phyloP scores from a whole-genome alignment of 2,888 invertebrate species.

The Ophion ventricosus region DNA sequence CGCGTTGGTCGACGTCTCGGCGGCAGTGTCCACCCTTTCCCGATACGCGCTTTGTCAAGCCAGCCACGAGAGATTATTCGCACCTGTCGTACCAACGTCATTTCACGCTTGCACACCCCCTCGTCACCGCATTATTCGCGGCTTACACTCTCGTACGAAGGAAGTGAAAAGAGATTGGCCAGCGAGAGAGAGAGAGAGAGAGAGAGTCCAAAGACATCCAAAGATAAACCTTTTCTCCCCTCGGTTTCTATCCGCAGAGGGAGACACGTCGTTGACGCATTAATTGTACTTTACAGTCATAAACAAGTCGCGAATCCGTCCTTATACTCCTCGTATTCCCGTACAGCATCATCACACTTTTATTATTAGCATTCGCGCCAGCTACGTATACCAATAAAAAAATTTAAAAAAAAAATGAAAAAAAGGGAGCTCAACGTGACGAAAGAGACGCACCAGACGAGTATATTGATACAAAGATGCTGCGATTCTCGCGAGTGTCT shows the following conservation, averaged over 20 bases:
- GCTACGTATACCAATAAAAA: constrained; percentile 51
- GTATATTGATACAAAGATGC: neutral
- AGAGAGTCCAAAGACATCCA: constrained; percentile 58
- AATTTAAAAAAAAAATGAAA: too few species aligned
- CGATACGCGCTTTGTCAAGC: constrained; percentile 81
- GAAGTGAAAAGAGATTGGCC: constrained; percentile 6
- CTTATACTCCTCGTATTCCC: constrained; percentile 25
- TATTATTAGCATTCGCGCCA: constrained; percentile 64
- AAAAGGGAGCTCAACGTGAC: constrained; percentile 63
- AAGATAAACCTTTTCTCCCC: constrained; percentile 65
- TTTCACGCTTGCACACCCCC: neutral
- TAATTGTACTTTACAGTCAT: constrained; percentile 65
- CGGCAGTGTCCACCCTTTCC: constrained; percentile 79
- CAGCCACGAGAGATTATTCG: constrained; percentile 72
- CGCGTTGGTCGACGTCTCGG: constrained; percentile 64
- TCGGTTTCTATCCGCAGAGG: constrained; percentile 50
- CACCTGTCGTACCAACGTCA: constrained; percentile 77
- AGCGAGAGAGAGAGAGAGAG: too few species aligned
- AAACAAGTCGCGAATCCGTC: constrained; percentile 53
- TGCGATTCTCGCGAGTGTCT: too few species aligned
- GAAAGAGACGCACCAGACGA: constrained; percentile 48
- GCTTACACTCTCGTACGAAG: constrained; percentile 16
- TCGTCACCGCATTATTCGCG: neutral
- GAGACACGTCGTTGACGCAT: constrained; percentile 61
- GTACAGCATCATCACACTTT: constrained; percentile 37